phyloP scores from a whole-genome alignment of 1,140 invertebrate species.

The Danaus melanippus region DNA sequence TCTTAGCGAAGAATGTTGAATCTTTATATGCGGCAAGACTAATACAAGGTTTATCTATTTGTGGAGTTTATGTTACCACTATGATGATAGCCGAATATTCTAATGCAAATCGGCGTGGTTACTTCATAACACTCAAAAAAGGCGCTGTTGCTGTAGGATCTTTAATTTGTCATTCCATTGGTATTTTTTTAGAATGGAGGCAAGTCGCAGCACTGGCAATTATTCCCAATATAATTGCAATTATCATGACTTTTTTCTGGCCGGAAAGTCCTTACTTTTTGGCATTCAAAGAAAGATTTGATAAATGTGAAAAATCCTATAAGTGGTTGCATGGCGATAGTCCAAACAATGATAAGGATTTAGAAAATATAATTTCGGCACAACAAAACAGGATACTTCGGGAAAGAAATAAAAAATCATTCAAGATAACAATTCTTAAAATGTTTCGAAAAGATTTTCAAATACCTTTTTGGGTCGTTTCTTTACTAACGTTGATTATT shows the following conservation, averaged over 20 bases:
- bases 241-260: constrained; percentile 26
- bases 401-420: constrained; percentile 6
- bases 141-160: constrained; percentile 30
- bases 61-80: no score
- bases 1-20: no score
- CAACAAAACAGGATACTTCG: constrained; percentile 15
- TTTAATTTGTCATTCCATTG: constrained; percentile 25
- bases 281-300: constrained; percentile 27
- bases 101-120: no score
- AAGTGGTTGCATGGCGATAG: constrained; percentile 25
- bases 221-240: constrained; percentile 16
- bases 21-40: no score
- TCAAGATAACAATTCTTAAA: constrained; percentile 1
- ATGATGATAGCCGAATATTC: no score
- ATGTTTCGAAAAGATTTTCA: constrained; percentile 27
- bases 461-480: constrained; percentile 28
- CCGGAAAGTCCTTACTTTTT: constrained; percentile 37
- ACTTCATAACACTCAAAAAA: no score
- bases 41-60: no score
- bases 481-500: constrained; percentile 25
- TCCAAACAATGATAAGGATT: constrained; percentile 16
- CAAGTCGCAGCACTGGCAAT: constrained; percentile 24
- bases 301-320: constrained; percentile 18
- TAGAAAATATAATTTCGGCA: constrained; percentile 20
- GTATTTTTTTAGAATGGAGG: constrained; percentile 28